Evolutionary conservation across 1,140 invertebrate genomes (phyloP), one percentile per base, ranked within the genome.

Genomic region (Eurosta solidaginis): DNA sequence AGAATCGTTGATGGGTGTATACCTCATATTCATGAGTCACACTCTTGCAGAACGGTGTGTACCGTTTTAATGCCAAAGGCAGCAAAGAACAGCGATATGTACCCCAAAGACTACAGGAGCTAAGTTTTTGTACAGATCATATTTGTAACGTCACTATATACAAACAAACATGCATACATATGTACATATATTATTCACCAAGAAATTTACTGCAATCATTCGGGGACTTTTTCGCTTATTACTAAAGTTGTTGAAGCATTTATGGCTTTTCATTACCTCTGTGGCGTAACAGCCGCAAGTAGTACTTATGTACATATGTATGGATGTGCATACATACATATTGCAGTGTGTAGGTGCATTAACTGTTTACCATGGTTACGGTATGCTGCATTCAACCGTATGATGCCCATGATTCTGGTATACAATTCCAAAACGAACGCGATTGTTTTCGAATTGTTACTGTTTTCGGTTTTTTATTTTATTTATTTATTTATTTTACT

Each of bases 181-280:
- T n/a, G n/a, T n/a, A n/a, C n/a, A n/a, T n/a, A n/a, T n/a, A n/a
- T n/a, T 20, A 33, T 2, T 9, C 17, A 68, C 33, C 36, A 68
- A 68, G 33, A 68, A 68, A 68, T 68, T 22, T 40, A 3, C 59
- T 12, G 33, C 17, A 68, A 68, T 68, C 59, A 40, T 14, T 14
- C n/a, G 27, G 59, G 20, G 36, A n/a, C 17, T 68, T 36, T 3
- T 20, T n/a, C 33, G 36, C 7, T 68, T 68, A 33, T 68, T 68
- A n/a, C 22, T 33, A 68, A 40, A 40, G 29, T 68, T 42, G 59
- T 40, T 40, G 33, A 14, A 68, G 33, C 59, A 68, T 68, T 68
- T 68, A 68, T 68, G 59, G 59, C 54, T 68, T 68, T 68, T 68
- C 59, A 68, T 33, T 68, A 68, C 59, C 33, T 29, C 59, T 68